Conservation (phyloP, 2,797 vertebrate species). For the Loris lydekkerianus region DNA sequence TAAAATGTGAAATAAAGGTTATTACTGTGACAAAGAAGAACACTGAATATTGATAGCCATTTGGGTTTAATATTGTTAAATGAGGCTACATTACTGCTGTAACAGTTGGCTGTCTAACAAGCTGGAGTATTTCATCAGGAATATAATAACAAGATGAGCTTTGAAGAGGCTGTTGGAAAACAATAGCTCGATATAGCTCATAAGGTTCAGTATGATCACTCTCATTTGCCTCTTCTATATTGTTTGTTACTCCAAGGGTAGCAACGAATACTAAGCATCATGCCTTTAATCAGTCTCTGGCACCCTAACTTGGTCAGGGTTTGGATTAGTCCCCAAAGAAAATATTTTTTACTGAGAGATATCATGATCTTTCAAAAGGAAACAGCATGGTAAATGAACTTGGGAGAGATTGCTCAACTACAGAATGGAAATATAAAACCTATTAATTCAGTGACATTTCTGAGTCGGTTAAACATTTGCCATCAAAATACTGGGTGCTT, state of each 20-base stretch:
- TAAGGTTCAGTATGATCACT: slow-evolving; percentile 61
- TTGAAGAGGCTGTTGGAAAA: slow-evolving; percentile 69
- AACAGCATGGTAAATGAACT: slow-evolving; percentile 44
- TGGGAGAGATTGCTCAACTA: slow-evolving; percentile 40
- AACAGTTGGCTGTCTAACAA: slow-evolving; percentile 78
- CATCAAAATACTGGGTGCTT: neutral
- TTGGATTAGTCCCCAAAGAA: slow-evolving; percentile 43
- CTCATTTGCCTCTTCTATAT: slow-evolving; percentile 49
- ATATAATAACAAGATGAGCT: slow-evolving; percentile 77
- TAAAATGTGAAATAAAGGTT: slow-evolving; percentile 78
- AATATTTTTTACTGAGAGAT: slow-evolving; percentile 56
- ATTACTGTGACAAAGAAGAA: slow-evolving; percentile 55
- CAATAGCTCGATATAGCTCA: slow-evolving; percentile 66
- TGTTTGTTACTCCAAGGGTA: slow-evolving; percentile 38
- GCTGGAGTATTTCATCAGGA: slow-evolving; percentile 76
- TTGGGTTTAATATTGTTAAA: slow-evolving; percentile 78
- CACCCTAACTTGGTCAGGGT: slow-evolving; percentile 35
- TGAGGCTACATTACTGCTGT: slow-evolving; percentile 59
- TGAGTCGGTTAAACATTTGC: slow-evolving; percentile 43
- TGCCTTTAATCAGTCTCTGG: slow-evolving; percentile 25
- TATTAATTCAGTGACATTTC: slow-evolving; percentile 69
- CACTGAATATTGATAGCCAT: slow-evolving; percentile 61
- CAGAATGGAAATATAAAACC: slow-evolving; percentile 63
- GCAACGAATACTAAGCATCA: slow-evolving; percentile 43
- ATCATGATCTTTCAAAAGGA: slow-evolving; percentile 40